Evolutionary conservation across 92 coral and sea anemone species (phyloP).

Genomic region (Bergia puertoricense): DNA sequence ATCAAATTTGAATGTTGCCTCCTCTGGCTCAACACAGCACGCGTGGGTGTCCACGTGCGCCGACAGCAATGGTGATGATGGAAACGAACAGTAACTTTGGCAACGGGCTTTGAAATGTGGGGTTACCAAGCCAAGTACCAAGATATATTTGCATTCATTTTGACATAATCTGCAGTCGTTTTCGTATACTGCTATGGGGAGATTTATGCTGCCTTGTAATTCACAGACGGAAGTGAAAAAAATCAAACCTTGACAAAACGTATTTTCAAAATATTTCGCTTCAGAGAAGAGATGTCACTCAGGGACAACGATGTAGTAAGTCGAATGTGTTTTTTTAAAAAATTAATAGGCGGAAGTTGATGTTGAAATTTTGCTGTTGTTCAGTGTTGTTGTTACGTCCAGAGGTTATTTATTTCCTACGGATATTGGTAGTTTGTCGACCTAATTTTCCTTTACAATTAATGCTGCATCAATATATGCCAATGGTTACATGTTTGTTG

Average conservation of each 20-base stretch:
- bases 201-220: not conserved
- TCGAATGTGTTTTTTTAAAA: not conserved
- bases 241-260: not conserved
- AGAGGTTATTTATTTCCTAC: constrained; percentile 5
- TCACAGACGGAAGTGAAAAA: not conserved
- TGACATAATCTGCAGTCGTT: not conserved
- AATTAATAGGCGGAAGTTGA: constrained; percentile 2
- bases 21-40: too few relatives aligned
- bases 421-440: not conserved
- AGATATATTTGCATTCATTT: not conserved
- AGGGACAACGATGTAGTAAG: constrained; percentile 10
- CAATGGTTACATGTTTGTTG: not conserved
- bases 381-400: not conserved
- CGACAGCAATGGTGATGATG: too few relatives aligned
- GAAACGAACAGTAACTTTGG: not conserved
- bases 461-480: not conserved
- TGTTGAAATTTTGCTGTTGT: not conserved
- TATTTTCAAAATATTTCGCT: not conserved
- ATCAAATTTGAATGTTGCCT: too few relatives aligned
- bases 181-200: not conserved
- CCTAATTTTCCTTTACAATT: not conserved
- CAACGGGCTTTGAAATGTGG: not conserved
- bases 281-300: not conserved
- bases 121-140: constrained; percentile 9
- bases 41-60: too few relatives aligned